Conservation (phyloP, 2,113 vertebrate species). For the rabbit (Oryctolagus cuniculus) region mOryCun1.1 NC_091436.1:30174001-30174500, state of each 20-base stretch:
- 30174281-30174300: background rate
- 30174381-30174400: slow-evolving; percentile 49
- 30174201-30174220: slow-evolving; percentile 42
- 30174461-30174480: background rate
- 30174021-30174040: slow-evolving; percentile 39
- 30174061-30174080: background rate
- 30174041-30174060: background rate
- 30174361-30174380: background rate
- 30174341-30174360: slow-evolving; percentile 10
- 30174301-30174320: slow-evolving; percentile 24
- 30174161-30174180: background rate
- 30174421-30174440: background rate
- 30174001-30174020: slow-evolving; percentile 54
- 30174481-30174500: background rate
- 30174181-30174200: background rate
- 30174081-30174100: slow-evolving; percentile 46
- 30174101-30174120: background rate
- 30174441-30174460: background rate
- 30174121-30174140: slow-evolving; percentile 29
- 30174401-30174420: background rate
- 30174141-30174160: slow-evolving; percentile 41
- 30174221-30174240: slow-evolving; percentile 22
- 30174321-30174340: background rate
- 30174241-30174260: background rate
- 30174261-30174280: background rate